Base-by-base conservation (phyloP, 2,888 invertebrate species). In the Phyllotreta cruciferae region DNA sequence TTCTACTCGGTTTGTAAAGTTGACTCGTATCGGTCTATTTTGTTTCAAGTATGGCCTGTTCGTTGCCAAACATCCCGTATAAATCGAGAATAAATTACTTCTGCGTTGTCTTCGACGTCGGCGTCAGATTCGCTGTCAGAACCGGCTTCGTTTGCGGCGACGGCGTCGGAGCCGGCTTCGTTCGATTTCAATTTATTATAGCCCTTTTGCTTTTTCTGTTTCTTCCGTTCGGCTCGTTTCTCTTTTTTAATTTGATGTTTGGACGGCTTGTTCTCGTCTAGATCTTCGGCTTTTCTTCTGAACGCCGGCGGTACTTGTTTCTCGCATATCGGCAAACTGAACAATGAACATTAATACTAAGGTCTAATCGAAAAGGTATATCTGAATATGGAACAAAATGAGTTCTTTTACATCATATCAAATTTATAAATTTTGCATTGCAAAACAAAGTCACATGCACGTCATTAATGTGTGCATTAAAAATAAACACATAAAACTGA, bases 281-380 rank as follows among this genome's bases (percentile, higher is more conserved):
- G 70, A 57, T 81, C 80, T 56, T 80, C 80, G 0, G 80, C 79
- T 73, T 81, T 81, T 55, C 81, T 74, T 60, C 81, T 68, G 3
- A 88, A 82, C 0, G 86, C 83, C 0, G 91, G 90, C 0, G 90
- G 90, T 71, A 90, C 88, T 7, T 89, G 90, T 57, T 91, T 88
- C 69, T 89, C 89, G 52, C 88, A 88, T 13, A 98, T 91, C 0
- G 98, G 96, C 66, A 99, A 85, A 64, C 97, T 97, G 53, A 50
- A 69, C 61, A 55, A 56, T 47, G 34, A 45, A 13, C 55, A 54
- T 13, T 38, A 10, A 8, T 37, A 13, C 38, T 14, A 49, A n/a
- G 34, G 9, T 42, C 13, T 9, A 41, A 0, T 50, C 6, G 8
- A 14, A 11, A 35, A 34, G n/a, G n/a, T n/a, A n/a, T n/a, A n/a